Percentiles rank a stretch among this genome's conserved stretches.
phyloP scores from a whole-genome alignment of 1,140 invertebrate genomes.

The Eupristina koningsbergeri region DNA sequence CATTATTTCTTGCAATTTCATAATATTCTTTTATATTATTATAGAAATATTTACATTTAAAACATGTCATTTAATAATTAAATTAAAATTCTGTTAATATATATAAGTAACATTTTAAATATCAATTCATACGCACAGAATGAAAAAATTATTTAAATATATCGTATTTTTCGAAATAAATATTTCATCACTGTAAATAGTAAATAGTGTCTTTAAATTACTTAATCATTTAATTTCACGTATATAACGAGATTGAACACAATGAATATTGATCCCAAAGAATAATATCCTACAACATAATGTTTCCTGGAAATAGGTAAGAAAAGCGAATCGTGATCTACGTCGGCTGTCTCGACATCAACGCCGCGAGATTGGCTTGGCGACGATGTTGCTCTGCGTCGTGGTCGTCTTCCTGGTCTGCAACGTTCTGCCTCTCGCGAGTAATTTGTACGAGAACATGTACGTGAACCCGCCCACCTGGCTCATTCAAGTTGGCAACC shows the following conservation, averaged over 20 bases:
- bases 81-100: too few species aligned
- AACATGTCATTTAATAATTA: too few species aligned
- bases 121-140: too few species aligned
- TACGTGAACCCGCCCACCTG: conserved; percentile 71
- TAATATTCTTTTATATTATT: too few species aligned
- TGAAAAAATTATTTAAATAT: too few species aligned
- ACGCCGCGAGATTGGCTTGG: conserved; percentile 88
- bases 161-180: too few species aligned
- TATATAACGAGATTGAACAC: background rate
- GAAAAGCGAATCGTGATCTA: conserved; percentile 87
- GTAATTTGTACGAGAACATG: conserved; percentile 89
- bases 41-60: too few species aligned
- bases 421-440: conserved; percentile 91
- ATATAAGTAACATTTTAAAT: too few species aligned
- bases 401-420: conserved; percentile 96
- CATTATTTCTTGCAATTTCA: too few species aligned
- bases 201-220: too few species aligned
- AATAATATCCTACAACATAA: background rate
- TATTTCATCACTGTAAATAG: too few species aligned
- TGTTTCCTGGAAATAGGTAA: conserved; percentile 76
- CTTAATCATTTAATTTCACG: background rate
- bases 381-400: conserved; percentile 94
- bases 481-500: conserved; percentile 89
- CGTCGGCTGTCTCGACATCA: conserved; percentile 86
- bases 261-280: background rate